phyloP scores from a whole-genome alignment of 2,888 invertebrate genomes.

The Lochmaea capreae region DNA sequence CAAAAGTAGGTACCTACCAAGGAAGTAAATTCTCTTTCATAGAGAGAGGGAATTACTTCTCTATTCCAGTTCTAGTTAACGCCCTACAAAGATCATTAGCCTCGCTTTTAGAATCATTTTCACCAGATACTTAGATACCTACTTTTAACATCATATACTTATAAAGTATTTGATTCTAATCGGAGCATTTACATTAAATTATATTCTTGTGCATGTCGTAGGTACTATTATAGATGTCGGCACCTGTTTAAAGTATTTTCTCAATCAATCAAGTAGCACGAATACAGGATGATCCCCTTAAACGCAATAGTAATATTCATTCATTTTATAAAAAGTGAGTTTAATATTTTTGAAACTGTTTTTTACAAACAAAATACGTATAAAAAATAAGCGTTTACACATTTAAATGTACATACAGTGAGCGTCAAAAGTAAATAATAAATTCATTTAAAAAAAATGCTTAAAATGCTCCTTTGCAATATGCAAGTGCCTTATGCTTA shows the following conservation, averaged over 20 bases:
- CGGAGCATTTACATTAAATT: conserved; percentile 7
- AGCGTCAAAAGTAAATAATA: too few relatives aligned
- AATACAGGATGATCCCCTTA: conserved; percentile 4
- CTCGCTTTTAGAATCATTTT: conserved; percentile 17
- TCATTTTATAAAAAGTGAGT: too few relatives aligned
- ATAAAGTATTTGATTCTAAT: conserved; percentile 19
- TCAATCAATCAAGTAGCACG: conserved; percentile 32
- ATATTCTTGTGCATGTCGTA: conserved; percentile 19
- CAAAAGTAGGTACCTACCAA: conserved; percentile 3
- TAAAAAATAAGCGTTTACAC: too few relatives aligned
- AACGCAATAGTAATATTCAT: background rate
- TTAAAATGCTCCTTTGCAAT: too few relatives aligned
- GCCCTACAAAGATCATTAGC: conserved; percentile 30
- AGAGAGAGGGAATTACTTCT: conserved; percentile 13
- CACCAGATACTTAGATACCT: conserved; percentile 1
- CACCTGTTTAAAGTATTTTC: conserved; percentile 30
- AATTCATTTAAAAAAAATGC: too few relatives aligned
- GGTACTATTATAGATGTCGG: conserved; percentile 15
- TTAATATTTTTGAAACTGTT: too few relatives aligned
- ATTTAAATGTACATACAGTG: too few relatives aligned
- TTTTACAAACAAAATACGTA: too few relatives aligned
- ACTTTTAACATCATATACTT: background rate
- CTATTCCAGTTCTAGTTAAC: conserved; percentile 32
- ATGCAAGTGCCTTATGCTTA: too few relatives aligned
- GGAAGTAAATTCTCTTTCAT: conserved; percentile 24